phyloP scores from a whole-genome alignment of 1,140 invertebrate species.

The Lutraria rhynchaena region DNA sequence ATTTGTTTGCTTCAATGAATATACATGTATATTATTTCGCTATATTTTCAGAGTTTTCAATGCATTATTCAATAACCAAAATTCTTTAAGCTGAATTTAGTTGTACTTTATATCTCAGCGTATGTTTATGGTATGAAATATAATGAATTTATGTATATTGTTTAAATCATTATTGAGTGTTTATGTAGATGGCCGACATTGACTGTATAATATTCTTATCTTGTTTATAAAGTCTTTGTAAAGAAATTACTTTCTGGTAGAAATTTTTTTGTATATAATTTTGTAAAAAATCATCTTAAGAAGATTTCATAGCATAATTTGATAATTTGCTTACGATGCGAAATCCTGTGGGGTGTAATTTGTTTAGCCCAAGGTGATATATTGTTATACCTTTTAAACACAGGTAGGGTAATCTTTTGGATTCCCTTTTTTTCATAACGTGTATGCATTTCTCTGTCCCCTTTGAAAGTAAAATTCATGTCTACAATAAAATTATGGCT shows the following conservation, averaged over 20 bases:
- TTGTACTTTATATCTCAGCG: no score
- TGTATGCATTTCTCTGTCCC: conserved; percentile 24
- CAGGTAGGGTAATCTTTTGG: conserved; percentile 34
- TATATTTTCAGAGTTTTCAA: no score
- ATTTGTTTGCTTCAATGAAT: no score
- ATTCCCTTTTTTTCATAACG: conserved; percentile 20
- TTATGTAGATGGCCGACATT: neutral
- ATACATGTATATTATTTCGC: no score
- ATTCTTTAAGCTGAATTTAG: no score
- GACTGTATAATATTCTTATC: conserved; percentile 7
- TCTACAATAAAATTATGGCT: conserved; percentile 53
- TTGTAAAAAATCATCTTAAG: conserved; percentile 10
- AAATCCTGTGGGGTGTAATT: conserved; percentile 51
- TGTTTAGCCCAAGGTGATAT: conserved; percentile 55
- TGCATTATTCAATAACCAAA: no score
- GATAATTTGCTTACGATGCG: conserved; percentile 24
- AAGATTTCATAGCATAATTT: conserved; percentile 39
- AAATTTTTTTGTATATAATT: conserved; percentile 32
- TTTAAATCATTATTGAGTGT: conserved; percentile 3
- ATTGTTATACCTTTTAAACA: conserved; percentile 53
- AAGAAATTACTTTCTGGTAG: neutral
- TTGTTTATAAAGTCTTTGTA: conserved; percentile 8
- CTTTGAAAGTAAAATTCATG: conserved; percentile 19
- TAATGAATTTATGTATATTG: neutral
- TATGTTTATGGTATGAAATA: no score